Base-by-base conservation (phyloP, 2,113 vertebrate genomes). In the Tauraco erythrolophus region DNA sequence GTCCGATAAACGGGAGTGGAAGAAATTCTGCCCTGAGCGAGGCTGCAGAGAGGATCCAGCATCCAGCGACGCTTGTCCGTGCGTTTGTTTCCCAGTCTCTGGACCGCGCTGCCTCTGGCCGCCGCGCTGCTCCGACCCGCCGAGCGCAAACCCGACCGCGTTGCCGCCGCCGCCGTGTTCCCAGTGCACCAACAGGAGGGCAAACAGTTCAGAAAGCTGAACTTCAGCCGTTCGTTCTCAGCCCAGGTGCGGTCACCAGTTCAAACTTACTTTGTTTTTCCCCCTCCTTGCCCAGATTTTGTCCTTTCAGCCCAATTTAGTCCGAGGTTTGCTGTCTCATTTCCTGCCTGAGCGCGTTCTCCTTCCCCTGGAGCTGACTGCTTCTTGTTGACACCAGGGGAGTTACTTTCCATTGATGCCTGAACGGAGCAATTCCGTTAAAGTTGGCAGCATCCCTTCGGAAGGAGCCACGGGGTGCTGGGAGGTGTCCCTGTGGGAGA, bases 131-230 rank as follows among this genome's bases (percentile, higher is more conserved):
- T 3, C 28, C 7, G 58, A 18, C 33, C 37, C 6, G 0, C 41
- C 10, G 31, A 4, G 33, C 6, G 25, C 84, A 24, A 6, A 18
- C 7, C 14, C 31, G 3, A 4, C 56, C 5, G 58, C 6, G 4
- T 4, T 13, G 27, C 57, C 4, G 0, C 6, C 5, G 4, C 0
- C 8, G 30, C 19, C 3, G 0, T 17, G 12, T 43, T 68, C 41
- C 54, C 58, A 24, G 33, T 1, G 10, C 51, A 31, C 54, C 1
- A 3, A 8, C 3, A 2, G 6, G 7, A n/a, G n/a, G 24, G 23
- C 21, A 65, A 54, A 7, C 15, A 7, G 8, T 31, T 50, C 33
- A 3, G 28, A n/a, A 21, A 33, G 17, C 54, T 35, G 39, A 57
- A 24, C 27, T 37, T 33, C 37, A 61, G 57, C 39, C 6, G 1